Evolutionary conservation across 2,113 vertebrate genomes (phyloP).

Genomic region (Cettia cetti): DNA sequence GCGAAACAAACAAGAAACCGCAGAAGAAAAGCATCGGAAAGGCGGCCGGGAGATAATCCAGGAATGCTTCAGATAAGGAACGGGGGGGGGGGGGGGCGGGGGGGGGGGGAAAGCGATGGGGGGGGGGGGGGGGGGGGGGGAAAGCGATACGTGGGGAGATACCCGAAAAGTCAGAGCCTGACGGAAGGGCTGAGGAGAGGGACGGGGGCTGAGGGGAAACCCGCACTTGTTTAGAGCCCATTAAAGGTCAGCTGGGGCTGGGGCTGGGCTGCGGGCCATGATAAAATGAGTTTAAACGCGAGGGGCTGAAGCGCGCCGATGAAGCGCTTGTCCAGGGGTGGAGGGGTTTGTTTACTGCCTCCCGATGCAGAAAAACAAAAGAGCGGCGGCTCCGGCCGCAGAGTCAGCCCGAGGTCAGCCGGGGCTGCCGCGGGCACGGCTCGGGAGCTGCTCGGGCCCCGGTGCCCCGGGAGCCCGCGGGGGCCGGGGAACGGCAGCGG

Average conservation of each 20-base stretch:
- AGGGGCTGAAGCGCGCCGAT: slow-evolving; percentile 5
- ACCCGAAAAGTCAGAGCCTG: slow-evolving; percentile 48
- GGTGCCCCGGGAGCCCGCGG: neutral
- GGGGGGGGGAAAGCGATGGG: too few relatives aligned
- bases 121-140: too few relatives aligned
- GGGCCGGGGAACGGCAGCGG: neutral
- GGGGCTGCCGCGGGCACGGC: neutral
- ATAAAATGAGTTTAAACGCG: slow-evolving; percentile 11
- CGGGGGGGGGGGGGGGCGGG: neutral
- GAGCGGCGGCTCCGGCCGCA: slow-evolving; percentile 59
- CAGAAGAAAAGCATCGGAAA: slow-evolving; percentile 68
- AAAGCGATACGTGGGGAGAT: slow-evolving; percentile 7
- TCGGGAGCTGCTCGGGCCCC: too few relatives aligned
- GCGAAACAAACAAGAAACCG: slow-evolving; percentile 5
- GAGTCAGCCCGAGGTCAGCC: slow-evolving; percentile 83
- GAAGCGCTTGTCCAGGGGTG: neutral
- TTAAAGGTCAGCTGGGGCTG: slow-evolving; percentile 39
- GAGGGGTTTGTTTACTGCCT: slow-evolving; percentile 48
- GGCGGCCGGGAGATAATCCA: slow-evolving; percentile 65
- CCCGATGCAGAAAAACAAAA: slow-evolving; percentile 62
- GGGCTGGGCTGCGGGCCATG: neutral
- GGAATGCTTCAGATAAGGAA: slow-evolving; percentile 72
- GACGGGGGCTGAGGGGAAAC: neutral
- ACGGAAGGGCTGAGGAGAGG: slow-evolving; percentile 39
- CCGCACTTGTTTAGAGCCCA: slow-evolving; percentile 45